phyloP scores from a whole-genome alignment of 2,797 vertebrate species.

The Perodicticus potto region DNA sequence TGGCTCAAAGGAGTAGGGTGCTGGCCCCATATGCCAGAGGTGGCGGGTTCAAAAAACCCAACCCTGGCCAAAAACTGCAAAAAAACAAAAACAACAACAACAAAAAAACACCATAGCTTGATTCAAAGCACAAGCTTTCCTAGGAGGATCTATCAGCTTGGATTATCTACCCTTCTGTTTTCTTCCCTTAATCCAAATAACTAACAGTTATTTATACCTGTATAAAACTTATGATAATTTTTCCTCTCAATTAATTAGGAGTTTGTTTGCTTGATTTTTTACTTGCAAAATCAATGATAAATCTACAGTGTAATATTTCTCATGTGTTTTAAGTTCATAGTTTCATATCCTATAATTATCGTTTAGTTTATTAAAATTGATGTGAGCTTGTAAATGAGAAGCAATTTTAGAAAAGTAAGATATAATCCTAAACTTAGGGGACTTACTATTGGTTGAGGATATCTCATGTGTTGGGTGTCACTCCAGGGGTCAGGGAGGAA shows the following conservation, averaged over 20 bases:
- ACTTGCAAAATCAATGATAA: background rate
- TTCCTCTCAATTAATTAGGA: background rate
- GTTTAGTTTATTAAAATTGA: background rate
- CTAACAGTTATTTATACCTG: background rate
- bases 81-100: too few relatives aligned
- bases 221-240: background rate
- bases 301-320: background rate
- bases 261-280: constrained; percentile 15
- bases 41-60: too few relatives aligned
- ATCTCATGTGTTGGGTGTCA: background rate
- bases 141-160: background rate
- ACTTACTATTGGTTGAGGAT: background rate
- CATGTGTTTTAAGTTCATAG: constrained; percentile 8
- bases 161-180: background rate
- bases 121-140: background rate
- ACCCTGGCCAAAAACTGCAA: too few relatives aligned
- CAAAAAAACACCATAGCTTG: background rate
- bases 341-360: constrained; percentile 18
- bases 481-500: background rate
- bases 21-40: too few relatives aligned
- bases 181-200: background rate
- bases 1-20: too few relatives aligned
- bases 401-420: constrained; percentile 5
- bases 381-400: background rate
- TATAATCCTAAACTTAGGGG: background rate